A percentile compares a stretch with the other conserved stretches of the same genome.
phyloP scores from a whole-genome alignment of 1,140 invertebrate species.

The Drosophila erecta region DNA sequence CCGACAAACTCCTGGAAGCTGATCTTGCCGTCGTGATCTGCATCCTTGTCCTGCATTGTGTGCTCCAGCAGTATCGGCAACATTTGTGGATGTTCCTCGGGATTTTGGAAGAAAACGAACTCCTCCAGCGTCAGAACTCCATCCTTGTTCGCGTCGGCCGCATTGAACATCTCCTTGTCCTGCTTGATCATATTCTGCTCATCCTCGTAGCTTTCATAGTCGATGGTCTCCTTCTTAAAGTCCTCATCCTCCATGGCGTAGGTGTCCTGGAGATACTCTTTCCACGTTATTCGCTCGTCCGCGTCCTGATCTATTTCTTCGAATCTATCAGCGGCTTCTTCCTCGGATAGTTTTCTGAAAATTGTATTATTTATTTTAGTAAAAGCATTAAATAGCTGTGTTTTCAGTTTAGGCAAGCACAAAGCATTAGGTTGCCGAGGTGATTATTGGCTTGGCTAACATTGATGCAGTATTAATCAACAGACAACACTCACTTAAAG shows the following conservation, averaged over 20 bases:
- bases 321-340: conserved; percentile 94
- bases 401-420: conserved; percentile 12
- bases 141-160: conserved; percentile 95
- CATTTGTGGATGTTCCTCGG: conserved; percentile 97
- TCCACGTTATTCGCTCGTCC: conserved; percentile 94
- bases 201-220: conserved; percentile 81
- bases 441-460: conserved; percentile 37
- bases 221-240: conserved; percentile 84
- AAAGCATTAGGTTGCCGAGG: conserved; percentile 22
- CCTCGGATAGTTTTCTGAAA: conserved; percentile 91
- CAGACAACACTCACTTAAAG: conserved; percentile 90
- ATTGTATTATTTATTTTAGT: conserved; percentile 6
- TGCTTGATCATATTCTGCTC: conserved; percentile 88
- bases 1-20: conserved; percentile 94
- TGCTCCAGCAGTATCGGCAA: conserved; percentile 92
- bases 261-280: conserved; percentile 93
- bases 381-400: background rate
- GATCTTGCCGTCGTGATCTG: conserved; percentile 92
- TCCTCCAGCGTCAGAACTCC: conserved; percentile 91
- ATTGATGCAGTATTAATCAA: conserved; percentile 57
- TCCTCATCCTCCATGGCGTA: conserved; percentile 89
- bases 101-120: conserved; percentile 95
- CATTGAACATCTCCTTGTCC: conserved; percentile 94
- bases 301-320: conserved; percentile 94
- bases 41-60: conserved; percentile 94